Percentiles rank a stretch among this genome's conserved stretches.
These are phyloP conservation scores for Pseudois nayaur DNA, from an alignment of 2,113 vertebrate species.

Conservation along the genomic window DNA sequence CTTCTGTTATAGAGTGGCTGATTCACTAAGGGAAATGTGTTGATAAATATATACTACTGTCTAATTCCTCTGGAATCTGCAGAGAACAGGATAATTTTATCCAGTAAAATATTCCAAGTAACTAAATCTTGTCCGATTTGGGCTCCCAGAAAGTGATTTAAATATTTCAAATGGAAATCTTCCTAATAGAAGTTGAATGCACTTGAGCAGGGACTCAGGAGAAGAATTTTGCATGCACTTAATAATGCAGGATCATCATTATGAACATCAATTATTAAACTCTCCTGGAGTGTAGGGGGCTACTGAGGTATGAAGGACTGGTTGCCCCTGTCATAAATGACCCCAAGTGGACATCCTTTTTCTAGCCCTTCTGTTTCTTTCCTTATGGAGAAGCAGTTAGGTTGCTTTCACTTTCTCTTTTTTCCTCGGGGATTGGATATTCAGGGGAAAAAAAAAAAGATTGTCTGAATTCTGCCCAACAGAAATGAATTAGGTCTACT, in stretches of 20 bases:
- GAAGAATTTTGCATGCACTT: slow-evolving; percentile 64
- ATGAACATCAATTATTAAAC: slow-evolving; percentile 54
- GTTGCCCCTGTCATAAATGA: slow-evolving; percentile 47
- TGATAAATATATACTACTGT: background rate
- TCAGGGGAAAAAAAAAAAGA: background rate
- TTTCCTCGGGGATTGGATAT: background rate
- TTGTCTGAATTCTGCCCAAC: background rate
- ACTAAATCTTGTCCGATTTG: background rate
- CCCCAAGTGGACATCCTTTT: background rate
- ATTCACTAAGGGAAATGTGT: background rate
- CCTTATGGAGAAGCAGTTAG: background rate
- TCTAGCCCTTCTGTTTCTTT: slow-evolving; percentile 24
- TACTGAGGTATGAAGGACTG: slow-evolving; percentile 56
- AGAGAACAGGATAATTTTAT: background rate
- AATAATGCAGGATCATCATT: slow-evolving; percentile 58
- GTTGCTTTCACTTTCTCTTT: background rate
- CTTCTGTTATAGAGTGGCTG: background rate
- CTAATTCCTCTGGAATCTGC: background rate
- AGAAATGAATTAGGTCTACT: background rate
- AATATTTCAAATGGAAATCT: slow-evolving; percentile 33
- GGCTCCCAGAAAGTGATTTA: background rate
- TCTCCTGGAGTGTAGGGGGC: background rate
- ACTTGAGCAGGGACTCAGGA: slow-evolving; percentile 39
- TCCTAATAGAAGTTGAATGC: slow-evolving; percentile 24
- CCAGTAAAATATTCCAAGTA: slow-evolving; percentile 32